Evolutionary conservation across 30 jellyfish, hydroid and myxozoan genomes (phyloP), one percentile per base, ranked within the genome.

Genomic region (Mastigias papua): DNA sequence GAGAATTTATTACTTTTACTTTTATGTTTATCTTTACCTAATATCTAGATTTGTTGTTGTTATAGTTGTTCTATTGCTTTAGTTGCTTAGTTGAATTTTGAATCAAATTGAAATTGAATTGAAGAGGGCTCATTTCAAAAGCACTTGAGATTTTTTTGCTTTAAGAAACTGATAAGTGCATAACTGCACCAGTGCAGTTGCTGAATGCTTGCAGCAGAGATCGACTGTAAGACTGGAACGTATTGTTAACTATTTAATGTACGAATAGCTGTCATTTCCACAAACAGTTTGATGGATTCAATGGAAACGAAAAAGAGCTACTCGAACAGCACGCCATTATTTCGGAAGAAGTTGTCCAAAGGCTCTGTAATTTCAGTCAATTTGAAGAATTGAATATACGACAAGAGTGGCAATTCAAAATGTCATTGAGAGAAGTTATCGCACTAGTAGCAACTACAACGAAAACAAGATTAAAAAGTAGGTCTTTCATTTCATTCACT

Each of bases 361-460:
- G 63, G 22, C n/a, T 72, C 35, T 28, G 34, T 19, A 37, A 72
- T 15, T 17, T 72, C 15, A 19, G 22, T 17, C 25, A 33, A 1
- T 19, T 8, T 19, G 46, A 33, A 5, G 46, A 68, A 27, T 17
- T 23, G 67, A 34, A 72, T 34, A 0, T 20, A 31, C 35, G 83
- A 19, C 29, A 34, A 42, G 83, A 72, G 1, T 42, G 34, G 17
- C 46, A 35, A 49, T 72, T 72, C 68, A 72, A n/a, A 72, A 72
- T 13, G 46, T 72, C 83, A 1, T 35, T 72, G 20, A 34, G 83
- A 21, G 34, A 34, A 4, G 83, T 27, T 19, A 32, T 72, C 16
- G 25, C 4, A 0, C 46, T 19, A 19, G n/a, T 37, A 19, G 46
- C 34, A 72, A 4, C 34, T 22, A 42, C 22, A 10, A 69, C 33